Evolutionary conservation across 2,113 vertebrate species (phyloP), one percentile per base, ranked within the genome.

Genomic region (Arenaria interpres): DNA sequence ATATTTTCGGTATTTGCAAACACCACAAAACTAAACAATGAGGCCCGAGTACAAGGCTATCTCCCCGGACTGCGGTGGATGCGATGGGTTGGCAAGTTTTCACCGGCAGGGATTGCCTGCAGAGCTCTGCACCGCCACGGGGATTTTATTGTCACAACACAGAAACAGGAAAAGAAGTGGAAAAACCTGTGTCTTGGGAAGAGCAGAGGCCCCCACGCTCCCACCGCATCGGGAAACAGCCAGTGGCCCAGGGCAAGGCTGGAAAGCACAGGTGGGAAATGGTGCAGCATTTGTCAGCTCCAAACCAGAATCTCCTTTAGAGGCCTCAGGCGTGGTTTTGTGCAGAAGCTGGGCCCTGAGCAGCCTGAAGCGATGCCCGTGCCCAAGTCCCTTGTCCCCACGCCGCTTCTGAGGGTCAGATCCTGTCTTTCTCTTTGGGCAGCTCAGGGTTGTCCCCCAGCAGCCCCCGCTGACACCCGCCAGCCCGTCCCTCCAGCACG

Each of bases 201-300:
- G 35, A 24, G 59, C 63, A 22, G 43, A 37, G 32, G 15, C 24
- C 3, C 3, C 1, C 0, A 23, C 1, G 28, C 45, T 72, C n/a
- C 37, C 53, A 7, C 17, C 7, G 1, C 3, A 0, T 5, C 1
- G 2, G 71, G 68, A 24, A 33, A 24, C 18, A 35, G 1, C 9
- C 1, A 5, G 25, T 62, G 1, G 2, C 28, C 43, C 13, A 4
- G 37, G 30, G 20, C 50, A 25, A 3, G 63, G 81, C 46, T 67
- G 75, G 45, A 25, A 63, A 28, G 45, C n/a, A 4, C 12, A 0
- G 0, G 1, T 7, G 28, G 63, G 53, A 4, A 33, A 17, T 0
- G 33, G 27, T 8, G 45, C 3, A 25, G 9, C 11, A 1, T 33
- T 33, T 17, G 20, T 14, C 9, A 8, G 37, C 69, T 45, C 69